Evolutionary conservation across 35 echinoderm and acorn worm genomes (phyloP), one percentile per base, ranked within the genome.

Genomic region (Eucidaris tribuloides): DNA sequence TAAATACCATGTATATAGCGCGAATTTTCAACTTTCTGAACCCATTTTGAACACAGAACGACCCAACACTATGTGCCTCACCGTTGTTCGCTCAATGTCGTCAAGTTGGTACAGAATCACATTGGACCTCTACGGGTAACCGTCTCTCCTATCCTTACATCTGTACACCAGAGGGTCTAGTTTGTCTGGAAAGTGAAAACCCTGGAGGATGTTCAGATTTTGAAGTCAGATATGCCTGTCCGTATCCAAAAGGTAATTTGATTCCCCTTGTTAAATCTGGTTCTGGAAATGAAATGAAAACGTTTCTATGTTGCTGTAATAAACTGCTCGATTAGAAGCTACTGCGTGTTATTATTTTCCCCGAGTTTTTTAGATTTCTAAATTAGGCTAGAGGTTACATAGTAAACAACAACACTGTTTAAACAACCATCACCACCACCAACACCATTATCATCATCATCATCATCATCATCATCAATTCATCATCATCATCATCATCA

Each of bases 141-240:
- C 63, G 42, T 41, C 81, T 84, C 20, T 33, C 62, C 1, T 84
- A 84, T 41, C 81, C 81, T 2, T 84, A 72, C 60, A 71, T 70
- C 30, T 84, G 81, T 48, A 84, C 34, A 42, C 42, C 60, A 24
- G 38, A 71, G 13, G 81, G 81, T 1, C 62, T 84, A 24, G 42
- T 30, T 35, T 84, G 81, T 42, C 25, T 37, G 0, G 49, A 70
- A 4, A 36, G 20, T 23, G 58, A 72, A 27, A 46, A 70, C 62
- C 7, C 36, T 20, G 63, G 19, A 37, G n/a, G 7, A 3, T 84
- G 81, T 42, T 32, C 81, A 2, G 62, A 84, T 46, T 84, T 84
- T 46, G 40, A 84, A 70, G 81, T 84, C 22, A 5, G 81, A 70
- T 84, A 84, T 74, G 81, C 81, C 18, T 84, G 81, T 46, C 81